Percentiles rank a stretch among this genome's conserved stretches.
Conservation (phyloP, 1,140 invertebrate species). For the Pseudomyrmex cubaensis region DNA sequence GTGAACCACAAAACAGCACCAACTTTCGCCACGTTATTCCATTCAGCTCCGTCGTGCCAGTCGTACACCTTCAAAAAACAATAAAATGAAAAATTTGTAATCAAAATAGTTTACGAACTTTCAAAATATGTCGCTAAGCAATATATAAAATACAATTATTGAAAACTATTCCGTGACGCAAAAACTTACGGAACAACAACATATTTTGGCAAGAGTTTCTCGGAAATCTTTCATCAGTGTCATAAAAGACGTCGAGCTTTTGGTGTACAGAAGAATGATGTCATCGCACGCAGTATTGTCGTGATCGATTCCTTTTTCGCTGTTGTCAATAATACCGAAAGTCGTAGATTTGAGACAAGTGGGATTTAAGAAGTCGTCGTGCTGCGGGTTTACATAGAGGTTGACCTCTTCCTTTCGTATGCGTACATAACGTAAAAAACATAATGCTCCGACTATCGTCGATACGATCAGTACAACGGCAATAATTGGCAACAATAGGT, state of each 20-base stretch:
- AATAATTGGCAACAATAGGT: constrained; percentile 22
- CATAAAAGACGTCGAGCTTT: constrained; percentile 73
- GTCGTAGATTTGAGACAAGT: neutral
- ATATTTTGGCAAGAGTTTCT: constrained; percentile 64
- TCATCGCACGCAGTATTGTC: constrained; percentile 38
- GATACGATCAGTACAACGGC: constrained; percentile 10
- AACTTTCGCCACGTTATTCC: constrained; percentile 75
- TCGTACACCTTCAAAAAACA: constrained; percentile 71
- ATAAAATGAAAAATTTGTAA: neutral
- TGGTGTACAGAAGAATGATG: constrained; percentile 76
- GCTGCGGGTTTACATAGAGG: neutral
- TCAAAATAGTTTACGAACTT: too few species aligned
- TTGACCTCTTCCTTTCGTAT: neutral
- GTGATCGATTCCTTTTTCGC: neutral
- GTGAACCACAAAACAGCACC: constrained; percentile 76
- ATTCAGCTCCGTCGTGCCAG: constrained; percentile 75
- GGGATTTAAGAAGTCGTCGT: constrained; percentile 2
- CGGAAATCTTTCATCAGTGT: constrained; percentile 74
- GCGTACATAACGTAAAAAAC: constrained; percentile 10
- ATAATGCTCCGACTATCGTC: constrained; percentile 26
- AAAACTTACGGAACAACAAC: constrained; percentile 72
- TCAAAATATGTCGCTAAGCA: neutral
- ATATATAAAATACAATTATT: constrained; percentile 15
- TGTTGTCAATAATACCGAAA: neutral
- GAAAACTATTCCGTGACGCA: neutral